phyloP scores from a whole-genome alignment of 2,888 invertebrate genomes.

The Sphaerophoria taeniata region DNA sequence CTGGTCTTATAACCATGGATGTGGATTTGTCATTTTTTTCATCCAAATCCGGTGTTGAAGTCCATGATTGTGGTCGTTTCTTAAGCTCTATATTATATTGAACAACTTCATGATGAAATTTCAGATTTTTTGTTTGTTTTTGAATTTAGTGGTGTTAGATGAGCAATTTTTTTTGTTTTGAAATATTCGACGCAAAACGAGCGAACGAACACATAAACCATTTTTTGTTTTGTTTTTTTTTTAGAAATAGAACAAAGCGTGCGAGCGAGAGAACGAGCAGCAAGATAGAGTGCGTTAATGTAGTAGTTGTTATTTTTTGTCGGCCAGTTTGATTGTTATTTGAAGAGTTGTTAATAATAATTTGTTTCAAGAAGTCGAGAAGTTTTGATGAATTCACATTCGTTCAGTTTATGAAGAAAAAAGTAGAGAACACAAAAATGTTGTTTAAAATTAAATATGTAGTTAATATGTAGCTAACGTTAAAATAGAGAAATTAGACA shows the following conservation, averaged over 20 bases:
- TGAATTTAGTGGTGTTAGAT: conserved; percentile 27
- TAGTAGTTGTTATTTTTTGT: conserved; percentile 18
- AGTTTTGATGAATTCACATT: conserved; percentile 47
- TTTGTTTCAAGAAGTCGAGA: background rate
- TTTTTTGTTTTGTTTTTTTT: background rate
- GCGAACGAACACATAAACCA: conserved; percentile 52
- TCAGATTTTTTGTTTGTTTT: conserved; percentile 9
- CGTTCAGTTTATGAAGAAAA: conserved; percentile 40
- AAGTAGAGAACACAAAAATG: conserved; percentile 42
- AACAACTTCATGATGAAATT: conserved; percentile 80
- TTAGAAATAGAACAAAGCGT: conserved; percentile 58
- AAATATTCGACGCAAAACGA: conserved; percentile 65
- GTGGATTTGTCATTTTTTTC: conserved; percentile 79
- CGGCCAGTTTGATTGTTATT: conserved; percentile 49
- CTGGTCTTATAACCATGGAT: conserved; percentile 82
- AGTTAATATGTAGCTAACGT: no score
- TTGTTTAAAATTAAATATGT: background rate
- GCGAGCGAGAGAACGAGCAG: conserved; percentile 52
- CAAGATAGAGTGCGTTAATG: conserved; percentile 44
- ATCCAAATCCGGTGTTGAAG: conserved; percentile 92
- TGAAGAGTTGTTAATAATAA: conserved; percentile 25
- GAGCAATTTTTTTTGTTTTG: conserved; percentile 34
- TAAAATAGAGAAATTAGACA: no score
- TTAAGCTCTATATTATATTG: conserved; percentile 83
- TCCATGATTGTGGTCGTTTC: conserved; percentile 87